Base-by-base conservation (phyloP, 2,797 vertebrate species). In the Lithobates sylvaticus region DNA sequence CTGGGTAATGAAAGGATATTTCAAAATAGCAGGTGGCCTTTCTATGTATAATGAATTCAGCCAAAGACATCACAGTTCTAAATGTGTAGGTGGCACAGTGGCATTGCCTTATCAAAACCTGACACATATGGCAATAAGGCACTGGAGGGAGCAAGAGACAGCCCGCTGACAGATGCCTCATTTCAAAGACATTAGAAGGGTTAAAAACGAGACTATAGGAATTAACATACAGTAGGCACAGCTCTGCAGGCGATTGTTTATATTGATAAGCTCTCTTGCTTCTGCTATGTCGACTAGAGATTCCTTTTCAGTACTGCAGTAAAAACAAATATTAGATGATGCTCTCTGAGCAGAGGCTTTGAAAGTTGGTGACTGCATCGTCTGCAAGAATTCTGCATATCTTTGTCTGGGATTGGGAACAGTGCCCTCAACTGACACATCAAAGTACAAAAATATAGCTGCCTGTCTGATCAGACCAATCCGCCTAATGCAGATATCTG, bases 1-100 rank as follows among this genome's bases (percentile, higher is more conserved):
- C 76, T 18, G 70, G 58, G 76, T 79, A 87, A 87, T 83, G 86
- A 87, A 87, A 87, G 69, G 75, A 87, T 76, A 76, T 87, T 87
- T 87, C 81, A 84, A 87, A 87, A 87, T 87, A 87, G 86, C 86
- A 87, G 86, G 86, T 87, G 86, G 86, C 36, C 75, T 84, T 81
- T 84, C 78, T 83, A 72, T 79, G 86, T 68, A 84, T 87, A 87
- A 87, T 87, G 86, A 83, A 87, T 87, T 78, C 81, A 78, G 71
- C 74, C 76, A 64, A 74, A 83, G 69, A 54, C 76, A 84, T 87
- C 81, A 84, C 65, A 80, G 70, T 73, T 83, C 81, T 78, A 73
- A 81, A 78, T 78, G 85, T 84, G 86, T 87, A 87, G 86, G 86
- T 83, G 81, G 81, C 64, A 76, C 36, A 32, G 86, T 87, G 81